A percentile compares a stretch with the other conserved stretches of the same genome.
Conservation (phyloP, 2,888 invertebrate genomes). For the Aphidoletes aphidimyza region DNA sequence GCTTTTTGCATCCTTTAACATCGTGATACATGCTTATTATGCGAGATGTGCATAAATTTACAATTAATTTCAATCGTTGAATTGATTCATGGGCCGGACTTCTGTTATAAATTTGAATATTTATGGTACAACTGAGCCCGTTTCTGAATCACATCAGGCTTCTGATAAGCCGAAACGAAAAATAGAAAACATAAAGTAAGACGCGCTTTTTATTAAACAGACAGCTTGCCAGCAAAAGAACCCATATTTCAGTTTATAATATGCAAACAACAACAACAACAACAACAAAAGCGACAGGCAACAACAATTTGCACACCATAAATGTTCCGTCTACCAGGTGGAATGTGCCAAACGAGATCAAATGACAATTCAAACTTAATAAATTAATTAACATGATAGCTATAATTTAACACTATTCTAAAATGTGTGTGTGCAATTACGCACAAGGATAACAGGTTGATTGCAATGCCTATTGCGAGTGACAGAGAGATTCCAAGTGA, state of each 20-base stretch:
- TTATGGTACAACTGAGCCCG: too few relatives aligned
- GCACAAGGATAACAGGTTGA: slow-evolving; percentile 52
- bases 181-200: too few relatives aligned
- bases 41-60: slow-evolving; percentile 30
- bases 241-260: too few relatives aligned
- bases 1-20: not conserved
- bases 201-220: too few relatives aligned
- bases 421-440: slow-evolving; percentile 9
- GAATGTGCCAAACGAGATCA: slow-evolving; percentile 30
- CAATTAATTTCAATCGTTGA: not conserved
- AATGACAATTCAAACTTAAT: slow-evolving; percentile 48
- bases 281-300: too few relatives aligned
- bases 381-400: not conserved
- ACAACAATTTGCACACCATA: too few relatives aligned
- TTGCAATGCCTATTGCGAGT: too few relatives aligned
- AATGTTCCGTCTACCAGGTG: not conserved
- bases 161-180: too few relatives aligned
- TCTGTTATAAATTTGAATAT: slow-evolving; percentile 12
- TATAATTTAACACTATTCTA: too few relatives aligned
- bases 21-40: slow-evolving; percentile 1
- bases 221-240: too few relatives aligned
- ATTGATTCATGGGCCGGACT: slow-evolving; percentile 16
- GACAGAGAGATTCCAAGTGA: not conserved
- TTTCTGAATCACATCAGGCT: too few relatives aligned
- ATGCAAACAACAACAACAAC: too few relatives aligned